These are phyloP conservation scores for Sialis fuliginosa DNA, from an alignment of 2,888 invertebrate genomes.

Conservation along the genomic window DNA sequence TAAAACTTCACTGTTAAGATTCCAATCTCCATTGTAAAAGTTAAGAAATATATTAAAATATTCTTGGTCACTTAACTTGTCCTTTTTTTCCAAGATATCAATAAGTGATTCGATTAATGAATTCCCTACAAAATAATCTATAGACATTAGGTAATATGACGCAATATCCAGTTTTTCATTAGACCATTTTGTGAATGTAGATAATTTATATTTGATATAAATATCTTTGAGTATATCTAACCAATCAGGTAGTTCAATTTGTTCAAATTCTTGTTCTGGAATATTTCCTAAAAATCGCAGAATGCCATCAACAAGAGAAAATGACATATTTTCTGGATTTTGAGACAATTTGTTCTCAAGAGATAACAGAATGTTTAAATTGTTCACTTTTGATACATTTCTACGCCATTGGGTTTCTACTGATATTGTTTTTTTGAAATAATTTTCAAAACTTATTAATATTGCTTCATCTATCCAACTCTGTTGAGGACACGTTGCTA, in stretches of 20 bases:
- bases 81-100: conserved; percentile 4
- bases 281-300: conserved; percentile 10
- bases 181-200: conserved; percentile 8
- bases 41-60: conserved; percentile 5
- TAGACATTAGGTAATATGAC: conserved; percentile 8
- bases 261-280: conserved; percentile 4
- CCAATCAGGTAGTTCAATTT: conserved; percentile 11
- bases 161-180: conserved; percentile 7
- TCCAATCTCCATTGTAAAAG: conserved; percentile 8
- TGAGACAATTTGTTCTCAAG: conserved; percentile 9
- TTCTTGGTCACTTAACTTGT: conserved; percentile 2
- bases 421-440: conserved; percentile 9
- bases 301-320: conserved; percentile 8
- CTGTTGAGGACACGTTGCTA: conserved; percentile 10
- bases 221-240: conserved; percentile 11
- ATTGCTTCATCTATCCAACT: conserved; percentile 12
- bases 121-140: conserved; percentile 8
- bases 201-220: conserved; percentile 8
- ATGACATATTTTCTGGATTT: conserved; percentile 2
- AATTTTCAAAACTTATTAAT: conserved; percentile 11
- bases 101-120: conserved; percentile 6
- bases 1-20: conserved; percentile 7
- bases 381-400: conserved; percentile 9
- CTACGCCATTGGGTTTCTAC: conserved; percentile 9
- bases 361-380: conserved; percentile 10